These are phyloP conservation scores for Pygocentrus nattereri DNA, from an alignment of 2,797 vertebrate species.

Conservation along the genomic window DNA sequence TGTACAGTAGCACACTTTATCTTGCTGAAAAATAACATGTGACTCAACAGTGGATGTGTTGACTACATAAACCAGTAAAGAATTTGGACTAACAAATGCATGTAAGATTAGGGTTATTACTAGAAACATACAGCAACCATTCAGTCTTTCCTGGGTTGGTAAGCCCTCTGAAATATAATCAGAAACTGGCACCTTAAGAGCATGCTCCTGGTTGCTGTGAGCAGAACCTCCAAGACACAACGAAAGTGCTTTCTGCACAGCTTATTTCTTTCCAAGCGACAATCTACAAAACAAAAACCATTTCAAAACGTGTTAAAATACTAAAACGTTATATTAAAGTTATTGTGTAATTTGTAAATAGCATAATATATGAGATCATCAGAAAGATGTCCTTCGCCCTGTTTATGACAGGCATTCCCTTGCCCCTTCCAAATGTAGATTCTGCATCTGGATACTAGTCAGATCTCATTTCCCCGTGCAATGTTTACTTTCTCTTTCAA, in stretches of 20 bases:
- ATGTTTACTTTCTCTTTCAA: too few relatives aligned
- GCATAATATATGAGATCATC: too few relatives aligned
- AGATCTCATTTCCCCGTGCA: too few relatives aligned
- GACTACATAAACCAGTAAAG: background rate
- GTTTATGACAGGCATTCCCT: too few relatives aligned
- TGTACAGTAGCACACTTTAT: background rate
- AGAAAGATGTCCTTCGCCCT: too few relatives aligned
- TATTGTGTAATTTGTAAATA: too few relatives aligned
- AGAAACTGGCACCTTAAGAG: slow-evolving; percentile 33
- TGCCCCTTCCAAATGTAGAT: too few relatives aligned
- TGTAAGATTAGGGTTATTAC: background rate
- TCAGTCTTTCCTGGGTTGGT: slow-evolving; percentile 18
- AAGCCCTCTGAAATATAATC: slow-evolving; percentile 27
- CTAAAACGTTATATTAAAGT: background rate
- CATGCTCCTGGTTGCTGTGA: slow-evolving; percentile 12
- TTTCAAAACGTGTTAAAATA: background rate
- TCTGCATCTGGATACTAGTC: too few relatives aligned
- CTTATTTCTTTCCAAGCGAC: slow-evolving; percentile 64
- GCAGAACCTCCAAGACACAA: slow-evolving; percentile 14
- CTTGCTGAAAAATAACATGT: background rate
- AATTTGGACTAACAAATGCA: background rate
- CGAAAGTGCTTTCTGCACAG: background rate
- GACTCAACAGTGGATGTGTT: background rate
- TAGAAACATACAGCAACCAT: slow-evolving; percentile 25
- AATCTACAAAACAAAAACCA: slow-evolving; percentile 59